phyloP scores from a whole-genome alignment of 2,888 invertebrate genomes.

The Oligia fasciuncula region DNA sequence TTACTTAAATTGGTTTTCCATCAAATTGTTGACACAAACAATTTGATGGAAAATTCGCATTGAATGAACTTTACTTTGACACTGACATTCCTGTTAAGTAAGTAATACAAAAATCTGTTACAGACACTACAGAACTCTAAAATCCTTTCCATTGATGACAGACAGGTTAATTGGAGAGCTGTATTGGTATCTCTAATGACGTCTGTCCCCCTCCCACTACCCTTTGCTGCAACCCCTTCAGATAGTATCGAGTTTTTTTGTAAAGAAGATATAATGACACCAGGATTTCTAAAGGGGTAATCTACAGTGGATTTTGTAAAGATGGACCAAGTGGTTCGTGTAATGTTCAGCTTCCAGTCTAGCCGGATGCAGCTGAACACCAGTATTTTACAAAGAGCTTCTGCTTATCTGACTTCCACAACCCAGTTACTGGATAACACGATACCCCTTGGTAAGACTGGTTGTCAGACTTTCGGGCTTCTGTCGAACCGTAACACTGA shows the following conservation, averaged over 20 bases:
- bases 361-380: too few relatives aligned
- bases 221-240: constrained; percentile 26
- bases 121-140: constrained; percentile 9
- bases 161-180: constrained; percentile 65
- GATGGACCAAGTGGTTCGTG: too few relatives aligned
- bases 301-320: neutral
- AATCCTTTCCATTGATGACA: constrained; percentile 42
- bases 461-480: too few relatives aligned
- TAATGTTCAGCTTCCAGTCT: too few relatives aligned
- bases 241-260: constrained; percentile 38
- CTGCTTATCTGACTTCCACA: too few relatives aligned
- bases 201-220: constrained; percentile 12
- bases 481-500: neutral
- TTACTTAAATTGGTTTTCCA: too few relatives aligned
- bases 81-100: neutral
- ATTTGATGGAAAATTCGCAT: neutral
- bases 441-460: too few relatives aligned
- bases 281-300: neutral
- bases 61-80: neutral
- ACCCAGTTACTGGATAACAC: too few relatives aligned
- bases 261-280: constrained; percentile 12
- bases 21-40: neutral
- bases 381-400: too few relatives aligned
- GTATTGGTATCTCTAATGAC: constrained; percentile 62
- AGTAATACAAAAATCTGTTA: neutral